phyloP scores from a whole-genome alignment of 2,113 vertebrate genomes.

The Herpetotheres cachinnans region DNA sequence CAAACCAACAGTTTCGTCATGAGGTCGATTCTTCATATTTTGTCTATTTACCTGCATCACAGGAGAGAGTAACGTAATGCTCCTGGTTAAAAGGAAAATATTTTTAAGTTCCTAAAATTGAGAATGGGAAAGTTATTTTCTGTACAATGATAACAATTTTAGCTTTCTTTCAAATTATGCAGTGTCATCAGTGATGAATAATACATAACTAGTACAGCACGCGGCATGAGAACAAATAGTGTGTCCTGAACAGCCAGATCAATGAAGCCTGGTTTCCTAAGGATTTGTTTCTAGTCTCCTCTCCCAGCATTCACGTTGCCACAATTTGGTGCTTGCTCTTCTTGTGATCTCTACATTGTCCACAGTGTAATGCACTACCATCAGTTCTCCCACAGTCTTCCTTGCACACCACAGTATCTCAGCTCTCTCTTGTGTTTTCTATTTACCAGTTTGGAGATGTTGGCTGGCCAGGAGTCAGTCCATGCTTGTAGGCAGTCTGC shows the following conservation, averaged over 20 bases:
- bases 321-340: neutral
- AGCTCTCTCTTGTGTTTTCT: neutral
- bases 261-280: neutral
- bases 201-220: neutral
- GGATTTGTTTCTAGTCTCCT: neutral
- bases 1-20: neutral
- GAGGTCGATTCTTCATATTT: neutral
- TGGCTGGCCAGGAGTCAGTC: neutral
- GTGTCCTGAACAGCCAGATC: neutral
- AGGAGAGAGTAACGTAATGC: neutral
- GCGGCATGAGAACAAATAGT: neutral
- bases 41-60: neutral
- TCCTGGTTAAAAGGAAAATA: neutral
- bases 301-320: neutral
- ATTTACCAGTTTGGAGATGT: neutral
- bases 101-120: neutral
- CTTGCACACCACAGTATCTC: neutral
- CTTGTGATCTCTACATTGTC: rapidly evolving
- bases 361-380: rapidly evolving
- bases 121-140: neutral
- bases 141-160: neutral
- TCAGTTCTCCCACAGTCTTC: neutral
- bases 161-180: neutral
- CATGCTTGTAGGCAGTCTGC: neutral
- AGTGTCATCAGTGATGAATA: neutral